Base-by-base conservation (phyloP, 2,113 vertebrate species). In the Indicator indicator region DNA sequence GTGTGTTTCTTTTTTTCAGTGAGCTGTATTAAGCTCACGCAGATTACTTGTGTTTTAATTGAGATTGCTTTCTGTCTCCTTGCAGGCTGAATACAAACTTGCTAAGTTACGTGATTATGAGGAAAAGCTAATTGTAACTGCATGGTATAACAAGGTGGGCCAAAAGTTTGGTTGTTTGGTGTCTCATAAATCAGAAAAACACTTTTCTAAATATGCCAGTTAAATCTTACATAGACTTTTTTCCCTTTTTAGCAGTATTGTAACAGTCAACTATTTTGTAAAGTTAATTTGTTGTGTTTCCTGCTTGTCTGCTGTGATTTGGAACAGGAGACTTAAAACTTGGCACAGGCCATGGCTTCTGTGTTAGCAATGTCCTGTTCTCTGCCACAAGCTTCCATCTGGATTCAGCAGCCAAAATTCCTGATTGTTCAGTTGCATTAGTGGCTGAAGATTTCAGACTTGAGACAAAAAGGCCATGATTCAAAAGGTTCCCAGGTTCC, bases 101-200 rank as follows among this genome's bases (percentile, higher is more conserved):
- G 98, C 98, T 65, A 99, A 98, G 93, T 97, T 99, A 63, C 98
- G 98, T 91, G 99, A 99, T 74, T 98, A 98, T 50, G 99, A 99
- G 96, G 99, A 99, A 96, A 99, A 99, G 88, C 97, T 99, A 76
- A 99, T 99, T 82, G 99, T 99, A 40, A 99, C 99, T 33, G 99
- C 99, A 0, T 99, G 99, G 99, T 99, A 99, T 94, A 99, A 99
- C 96, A 99, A 99, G 98, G 99, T 99, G 93, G 90, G 97, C 86
- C 44, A 28, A 64, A 88, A 70, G 44, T 32, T 36, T 12, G 24
- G 16, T 69, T 71, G 13, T 1, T 40, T 46, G 20, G 5, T 50
- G 9, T 55, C 19, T 90, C 44, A 33, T 23, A 42, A 83, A 75
- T 30, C 13, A 20, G 44, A 54, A 58, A 40, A 91, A 23, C 9